Evolutionary conservation across 2,797 vertebrate species (phyloP).

Genomic region (Schizopygopsis pylzovi): DNA sequence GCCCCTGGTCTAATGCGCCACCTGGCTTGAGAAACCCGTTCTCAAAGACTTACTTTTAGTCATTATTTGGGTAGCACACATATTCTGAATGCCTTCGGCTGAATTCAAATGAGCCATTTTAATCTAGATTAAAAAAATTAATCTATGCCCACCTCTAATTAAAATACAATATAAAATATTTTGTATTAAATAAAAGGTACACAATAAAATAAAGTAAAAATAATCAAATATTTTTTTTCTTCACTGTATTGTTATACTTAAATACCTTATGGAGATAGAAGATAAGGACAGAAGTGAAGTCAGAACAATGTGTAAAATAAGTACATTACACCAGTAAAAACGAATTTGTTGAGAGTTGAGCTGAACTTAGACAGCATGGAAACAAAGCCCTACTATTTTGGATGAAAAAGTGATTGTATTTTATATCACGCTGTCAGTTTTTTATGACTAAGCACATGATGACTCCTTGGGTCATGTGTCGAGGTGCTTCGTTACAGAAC

Average conservation of each 20-base stretch:
- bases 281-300: not conserved
- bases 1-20: too few species aligned
- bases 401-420: slow-evolving; percentile 10
- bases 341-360: not conserved
- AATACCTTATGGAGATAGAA: not conserved
- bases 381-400: not conserved
- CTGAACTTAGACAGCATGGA: not conserved
- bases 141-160: too few species aligned
- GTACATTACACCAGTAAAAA: not conserved
- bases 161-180: not conserved
- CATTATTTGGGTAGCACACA: too few species aligned
- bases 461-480: slow-evolving; percentile 10
- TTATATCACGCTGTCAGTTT: not conserved
- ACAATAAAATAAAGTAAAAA: not conserved
- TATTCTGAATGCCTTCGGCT: too few species aligned
- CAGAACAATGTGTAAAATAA: not conserved
- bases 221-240: too few species aligned
- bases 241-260: not conserved
- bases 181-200: not conserved
- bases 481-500: not conserved
- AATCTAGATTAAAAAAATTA: too few species aligned
- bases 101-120: too few species aligned
- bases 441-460: not conserved
- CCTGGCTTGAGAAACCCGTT: too few species aligned
- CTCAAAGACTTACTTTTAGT: too few species aligned